phyloP scores from a whole-genome alignment of 1,140 invertebrate species.

The Anthonomus grandis region DNA sequence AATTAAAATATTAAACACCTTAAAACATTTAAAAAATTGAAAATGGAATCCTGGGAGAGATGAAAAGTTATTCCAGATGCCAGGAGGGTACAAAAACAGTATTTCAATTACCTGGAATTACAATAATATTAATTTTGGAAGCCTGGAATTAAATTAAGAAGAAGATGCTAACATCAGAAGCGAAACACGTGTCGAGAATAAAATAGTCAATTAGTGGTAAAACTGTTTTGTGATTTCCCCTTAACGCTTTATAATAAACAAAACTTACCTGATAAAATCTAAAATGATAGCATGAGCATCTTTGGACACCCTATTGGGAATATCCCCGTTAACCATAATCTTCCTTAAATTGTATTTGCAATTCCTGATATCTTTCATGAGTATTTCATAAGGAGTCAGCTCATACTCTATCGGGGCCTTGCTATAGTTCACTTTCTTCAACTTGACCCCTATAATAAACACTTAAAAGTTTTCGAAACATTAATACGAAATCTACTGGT shows the following conservation, averaged over 20 bases:
- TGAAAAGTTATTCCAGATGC: too few relatives aligned
- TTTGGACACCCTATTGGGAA: constrained; percentile 82
- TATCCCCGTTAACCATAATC: constrained; percentile 77
- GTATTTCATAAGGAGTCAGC: constrained; percentile 94
- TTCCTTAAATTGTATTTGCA: constrained; percentile 80
- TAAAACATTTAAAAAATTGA: too few relatives aligned
- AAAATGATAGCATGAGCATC: constrained; percentile 93
- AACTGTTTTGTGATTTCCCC: too few relatives aligned
- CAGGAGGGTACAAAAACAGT: too few relatives aligned
- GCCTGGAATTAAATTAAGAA: neutral
- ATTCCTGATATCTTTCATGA: constrained; percentile 93
- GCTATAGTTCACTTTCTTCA: constrained; percentile 83
- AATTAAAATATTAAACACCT: too few relatives aligned
- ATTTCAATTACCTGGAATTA: too few relatives aligned
- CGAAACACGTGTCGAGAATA: too few relatives aligned
- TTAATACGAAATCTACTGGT: neutral
- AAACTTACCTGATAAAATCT: constrained; percentile 73
- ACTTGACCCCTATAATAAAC: constrained; percentile 65
- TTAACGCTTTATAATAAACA: too few relatives aligned
- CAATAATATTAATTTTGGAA: too few relatives aligned
- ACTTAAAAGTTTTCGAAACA: constrained; percentile 36
- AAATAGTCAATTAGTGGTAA: too few relatives aligned
- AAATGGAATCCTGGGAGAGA: too few relatives aligned
- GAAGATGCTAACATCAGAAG: neutral
- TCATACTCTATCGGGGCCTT: constrained; percentile 81